Base-by-base conservation (phyloP, 1,140 invertebrate genomes). In the Drosophila cardini region DNA sequence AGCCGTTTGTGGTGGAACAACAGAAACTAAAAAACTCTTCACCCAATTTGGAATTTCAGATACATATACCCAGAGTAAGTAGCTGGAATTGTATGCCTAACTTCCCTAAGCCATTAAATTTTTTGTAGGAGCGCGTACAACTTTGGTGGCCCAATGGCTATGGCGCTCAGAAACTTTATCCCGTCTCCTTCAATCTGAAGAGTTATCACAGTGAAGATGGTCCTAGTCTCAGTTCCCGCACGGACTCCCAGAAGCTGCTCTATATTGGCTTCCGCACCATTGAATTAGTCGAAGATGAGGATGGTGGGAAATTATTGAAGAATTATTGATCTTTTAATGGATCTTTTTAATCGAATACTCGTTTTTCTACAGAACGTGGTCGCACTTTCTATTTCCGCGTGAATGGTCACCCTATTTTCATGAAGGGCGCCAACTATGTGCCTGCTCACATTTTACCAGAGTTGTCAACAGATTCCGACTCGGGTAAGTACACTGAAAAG, bases 121-220 rank as follows among this genome's bases (percentile, higher is more conserved):
- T 0, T 18, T 46, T 9, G 9, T 43, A 91, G 90, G 76, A 75
- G n/a, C 62, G 45, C 1, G 76, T 91, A 0, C 78, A 94, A 45
- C 83, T 94, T 8, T 99, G 98, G 98, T 99, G 98, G 98, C 98
- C 98, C 0, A 98, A 98, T 93, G 98, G 97, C 32, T 97, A 96
- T 91, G 98, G 98, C 11, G 89, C 94, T 10, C 98, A 97, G 91
- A 93, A 92, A 1, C 93, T 99, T 0, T 98, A 98, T 80, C 91
- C 93, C 16, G 86, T 98, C 0, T 92, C 91, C 10, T 93, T 96
- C 1, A 92, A 90, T 8, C 93, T 85, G 0, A 79, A 76, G 11
- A 92, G 75, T 32, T 81, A 58, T 52, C 40, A 34, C 11, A 46
- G 10, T n/a, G 56, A 70, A 8, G 62, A 58, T 1, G 58, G 13